Conservation (phyloP, 2,113 vertebrate genomes). For the Xenopus borealis region DNA sequence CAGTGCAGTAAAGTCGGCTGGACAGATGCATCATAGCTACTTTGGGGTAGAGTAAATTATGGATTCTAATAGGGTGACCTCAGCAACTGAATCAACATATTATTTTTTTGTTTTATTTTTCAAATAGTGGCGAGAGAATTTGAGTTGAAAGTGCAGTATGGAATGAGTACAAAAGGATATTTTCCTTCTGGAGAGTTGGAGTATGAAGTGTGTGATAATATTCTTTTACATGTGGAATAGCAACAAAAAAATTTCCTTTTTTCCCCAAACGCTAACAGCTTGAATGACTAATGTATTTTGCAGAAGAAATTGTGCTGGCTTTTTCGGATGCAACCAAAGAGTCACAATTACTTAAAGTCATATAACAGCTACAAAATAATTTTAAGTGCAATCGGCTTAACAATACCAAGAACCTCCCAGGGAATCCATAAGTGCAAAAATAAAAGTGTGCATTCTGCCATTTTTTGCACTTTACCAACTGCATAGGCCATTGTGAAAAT, state of each 20-base stretch:
- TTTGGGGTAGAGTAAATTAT: conserved; percentile 41
- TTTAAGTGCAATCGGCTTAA: too few relatives aligned
- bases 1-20: conserved; percentile 30
- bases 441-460: too few relatives aligned
- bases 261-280: not conserved
- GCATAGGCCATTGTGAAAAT: too few relatives aligned
- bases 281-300: not conserved
- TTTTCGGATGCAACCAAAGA: too few relatives aligned
- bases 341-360: too few relatives aligned
- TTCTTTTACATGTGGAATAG: conserved; percentile 17
- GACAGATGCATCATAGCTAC: not conserved
- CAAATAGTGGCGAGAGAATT: conserved; percentile 37
- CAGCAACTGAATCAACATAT: conserved; percentile 41
- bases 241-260: not conserved
- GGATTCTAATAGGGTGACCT: conserved; percentile 34
- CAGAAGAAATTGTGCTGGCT: too few relatives aligned
- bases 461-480: too few relatives aligned
- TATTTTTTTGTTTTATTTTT: conserved; percentile 18
- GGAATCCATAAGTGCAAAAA: too few relatives aligned
- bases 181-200: conserved; percentile 29
- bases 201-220: conserved; percentile 24
- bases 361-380: too few relatives aligned
- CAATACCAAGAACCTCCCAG: too few relatives aligned
- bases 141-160: conserved; percentile 25
- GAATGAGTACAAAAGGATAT: conserved; percentile 36